Percentiles rank a stretch among this genome's conserved stretches.
Conservation (phyloP, 1,140 invertebrate species). For the Asobara japonica region DNA sequence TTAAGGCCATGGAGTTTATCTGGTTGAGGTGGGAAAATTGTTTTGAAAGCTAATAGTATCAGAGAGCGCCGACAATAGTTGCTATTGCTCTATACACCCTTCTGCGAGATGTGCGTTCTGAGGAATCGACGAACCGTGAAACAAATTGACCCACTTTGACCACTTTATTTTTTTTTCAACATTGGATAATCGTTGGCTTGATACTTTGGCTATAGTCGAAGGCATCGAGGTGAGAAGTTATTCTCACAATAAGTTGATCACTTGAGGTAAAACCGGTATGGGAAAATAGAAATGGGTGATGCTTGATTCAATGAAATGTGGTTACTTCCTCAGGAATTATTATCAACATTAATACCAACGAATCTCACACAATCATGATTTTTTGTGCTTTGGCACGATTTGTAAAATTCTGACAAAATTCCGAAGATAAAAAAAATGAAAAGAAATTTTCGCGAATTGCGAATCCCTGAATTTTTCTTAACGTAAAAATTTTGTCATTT, state of each 20-base stretch:
- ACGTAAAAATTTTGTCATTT: no score
- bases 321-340: no score
- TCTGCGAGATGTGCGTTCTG: conserved; percentile 22
- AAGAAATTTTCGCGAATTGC: no score
- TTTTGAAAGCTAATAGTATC: background rate
- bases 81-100: background rate
- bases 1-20: background rate
- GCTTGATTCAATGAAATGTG: no score
- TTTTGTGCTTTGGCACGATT: no score
- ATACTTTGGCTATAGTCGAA: background rate
- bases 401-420: no score
- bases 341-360: no score
- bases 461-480: no score
- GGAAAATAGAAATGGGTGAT: background rate
- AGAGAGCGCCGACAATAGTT: background rate
- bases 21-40: background rate
- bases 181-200: conserved; percentile 37
- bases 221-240: background rate
- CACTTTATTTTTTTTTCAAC: conserved; percentile 33
- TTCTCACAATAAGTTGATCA: background rate
- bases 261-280: background rate
- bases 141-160: conserved; percentile 38
- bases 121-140: conserved; percentile 30
- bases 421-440: no score
- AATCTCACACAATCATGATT: no score